Evolutionary conservation across 2,888 invertebrate genomes (phyloP).

Genomic region (Hedya salicella): DNA sequence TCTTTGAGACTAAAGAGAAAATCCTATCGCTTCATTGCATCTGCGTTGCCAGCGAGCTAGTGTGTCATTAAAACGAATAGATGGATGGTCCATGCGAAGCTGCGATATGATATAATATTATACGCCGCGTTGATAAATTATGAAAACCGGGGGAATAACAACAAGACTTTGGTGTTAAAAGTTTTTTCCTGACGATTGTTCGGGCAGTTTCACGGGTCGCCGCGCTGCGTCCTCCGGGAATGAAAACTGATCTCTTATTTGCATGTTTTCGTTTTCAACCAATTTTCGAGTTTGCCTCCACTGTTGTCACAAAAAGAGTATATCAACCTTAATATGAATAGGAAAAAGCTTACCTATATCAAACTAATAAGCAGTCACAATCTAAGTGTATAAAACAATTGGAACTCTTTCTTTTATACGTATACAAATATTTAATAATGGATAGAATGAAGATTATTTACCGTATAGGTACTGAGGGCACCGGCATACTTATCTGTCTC

Average conservation of each 20-base stretch:
- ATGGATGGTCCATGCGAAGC: conserved; percentile 3
- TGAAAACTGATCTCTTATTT: conserved; percentile 52
- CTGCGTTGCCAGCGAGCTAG: conserved; percentile 8
- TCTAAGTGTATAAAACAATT: no score
- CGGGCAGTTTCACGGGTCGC: conserved; percentile 48
- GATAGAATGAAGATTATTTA: no score
- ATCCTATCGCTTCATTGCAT: conserved; percentile 16
- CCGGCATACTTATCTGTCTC: no score
- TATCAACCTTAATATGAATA: conserved; percentile 49
- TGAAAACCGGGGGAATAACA: conserved; percentile 29
- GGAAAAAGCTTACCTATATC: neutral
- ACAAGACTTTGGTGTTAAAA: conserved; percentile 38
- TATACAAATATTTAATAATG: no score
- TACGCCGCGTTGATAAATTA: conserved; percentile 29
- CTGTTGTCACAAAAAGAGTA: conserved; percentile 46
- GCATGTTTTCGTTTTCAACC: conserved; percentile 51
- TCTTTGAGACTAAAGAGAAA: conserved; percentile 14
- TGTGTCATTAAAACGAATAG: conserved; percentile 10
- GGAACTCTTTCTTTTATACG: no score
- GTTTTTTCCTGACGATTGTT: conserved; percentile 35
- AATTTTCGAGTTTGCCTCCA: conserved; percentile 47
- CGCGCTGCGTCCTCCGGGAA: conserved; percentile 42
- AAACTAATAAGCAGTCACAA: neutral
- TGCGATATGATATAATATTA: conserved; percentile 26
- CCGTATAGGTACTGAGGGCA: no score